Base-by-base conservation (phyloP, 2,888 invertebrate species). In the Epirrhoe alternata region DNA sequence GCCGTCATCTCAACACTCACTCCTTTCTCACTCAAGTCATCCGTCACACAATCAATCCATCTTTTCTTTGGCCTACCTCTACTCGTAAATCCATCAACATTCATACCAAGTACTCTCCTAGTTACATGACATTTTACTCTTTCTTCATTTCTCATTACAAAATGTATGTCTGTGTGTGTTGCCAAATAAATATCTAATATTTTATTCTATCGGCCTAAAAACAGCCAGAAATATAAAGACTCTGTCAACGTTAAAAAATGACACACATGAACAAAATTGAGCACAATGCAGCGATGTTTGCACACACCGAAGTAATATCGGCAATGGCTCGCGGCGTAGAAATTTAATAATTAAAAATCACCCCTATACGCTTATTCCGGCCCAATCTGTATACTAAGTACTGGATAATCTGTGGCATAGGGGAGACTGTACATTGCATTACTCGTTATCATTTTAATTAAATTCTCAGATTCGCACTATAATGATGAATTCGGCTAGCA, bases 321-420 rank as follows among this genome's bases (percentile, higher is more conserved):
- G 80, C 84, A 78, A 81, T 83, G 82, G 86, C 86, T 84, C 82
- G 71, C 80, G 86, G 90, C 88, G 89, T 88, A 89, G 88, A 91
- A 89, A 88, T 91, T 90, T 91, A 91, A 92, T 92, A 90, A 92
- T 92, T 91, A 91, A 93, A 92, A 93, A 91, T 89, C 91, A 88
- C 92, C 92, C 91, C 88, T 84, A 64, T 51, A 16, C 12, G 1
- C 53, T 50, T 57, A 64, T 57, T 67, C 53, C 33, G 12, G 38
- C 38, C 38, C 38, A 42, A 42, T 42, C 38, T 42, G 38, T 42
- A 42, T 51, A 58, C 47, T 50, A 61, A 64, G 53, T 67, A 50
- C 33, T n/a, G n/a, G 8, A 12, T 45, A 61, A 58, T 64, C 64
- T 64, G 64, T 54, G 68, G 10, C 50, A 47, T 49, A 38, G 69